Conservation (phyloP, 2,888 invertebrate species). For the Hyposoter didymator region DNA sequence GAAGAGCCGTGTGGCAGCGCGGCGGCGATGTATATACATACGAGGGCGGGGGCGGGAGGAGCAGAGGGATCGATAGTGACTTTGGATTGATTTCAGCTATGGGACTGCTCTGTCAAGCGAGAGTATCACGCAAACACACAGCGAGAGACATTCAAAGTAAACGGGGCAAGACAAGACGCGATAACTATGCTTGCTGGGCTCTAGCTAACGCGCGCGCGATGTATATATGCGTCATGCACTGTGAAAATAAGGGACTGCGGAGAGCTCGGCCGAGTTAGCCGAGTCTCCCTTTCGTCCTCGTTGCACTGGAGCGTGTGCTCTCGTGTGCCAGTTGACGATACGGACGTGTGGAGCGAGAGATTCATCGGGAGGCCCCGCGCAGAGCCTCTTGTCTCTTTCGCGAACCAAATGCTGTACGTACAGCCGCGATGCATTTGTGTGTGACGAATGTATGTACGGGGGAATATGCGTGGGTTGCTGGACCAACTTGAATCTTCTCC, state of each 20-base stretch:
- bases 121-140: conserved; percentile 18
- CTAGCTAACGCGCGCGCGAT: conserved; percentile 25
- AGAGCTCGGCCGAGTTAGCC: conserved; percentile 9
- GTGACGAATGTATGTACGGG: neutral
- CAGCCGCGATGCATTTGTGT: neutral
- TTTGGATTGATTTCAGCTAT: conserved; percentile 71
- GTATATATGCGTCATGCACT: conserved; percentile 1
- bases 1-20: conserved; percentile 50
- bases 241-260: conserved; percentile 23
- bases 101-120: conserved; percentile 50
- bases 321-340: conserved; percentile 38
- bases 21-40: conserved; percentile 28
- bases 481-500: conserved; percentile 52
- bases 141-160: conserved; percentile 16
- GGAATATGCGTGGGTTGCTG: conserved; percentile 53
- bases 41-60: conserved; percentile 24
- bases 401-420: conserved; percentile 7
- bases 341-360: conserved; percentile 57
- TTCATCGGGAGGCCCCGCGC: conserved; percentile 46
- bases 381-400: conserved; percentile 50
- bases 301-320: conserved; percentile 53
- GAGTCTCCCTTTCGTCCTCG: conserved; percentile 37
- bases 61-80: conserved; percentile 70
- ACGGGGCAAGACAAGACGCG: conserved; percentile 19
- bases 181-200: conserved; percentile 32